Percentiles rank a stretch among this genome's conserved stretches.
Evolutionary conservation across 1,140 invertebrate species (phyloP).

Genomic region (Drosophila busckii): DNA sequence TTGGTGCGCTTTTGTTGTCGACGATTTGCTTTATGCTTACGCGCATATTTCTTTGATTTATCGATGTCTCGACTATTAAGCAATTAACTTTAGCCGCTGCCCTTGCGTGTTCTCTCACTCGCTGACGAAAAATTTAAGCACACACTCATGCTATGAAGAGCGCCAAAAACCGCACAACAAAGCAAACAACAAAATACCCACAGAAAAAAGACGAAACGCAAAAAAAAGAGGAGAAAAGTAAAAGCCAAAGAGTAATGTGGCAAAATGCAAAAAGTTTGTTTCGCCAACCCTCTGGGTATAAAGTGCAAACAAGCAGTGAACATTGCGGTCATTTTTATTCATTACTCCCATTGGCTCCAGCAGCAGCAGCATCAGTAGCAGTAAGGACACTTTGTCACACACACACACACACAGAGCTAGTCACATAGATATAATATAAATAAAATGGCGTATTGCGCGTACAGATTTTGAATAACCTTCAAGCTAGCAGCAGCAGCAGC

Average conservation of each 20-base stretch:
- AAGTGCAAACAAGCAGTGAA: slow-evolving; percentile 39
- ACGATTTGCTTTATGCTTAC: slow-evolving; percentile 58
- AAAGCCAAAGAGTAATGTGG: slow-evolving; percentile 27
- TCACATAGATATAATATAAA: too few species aligned
- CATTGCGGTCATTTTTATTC: slow-evolving; percentile 44
- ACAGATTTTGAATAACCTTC: slow-evolving; percentile 5
- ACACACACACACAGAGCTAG: background rate
- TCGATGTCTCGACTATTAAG: slow-evolving; percentile 73
- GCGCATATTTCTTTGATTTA: slow-evolving; percentile 71
- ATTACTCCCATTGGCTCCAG: slow-evolving; percentile 19
- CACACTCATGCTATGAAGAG: background rate
- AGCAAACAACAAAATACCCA: background rate
- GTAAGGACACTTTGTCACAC: slow-evolving; percentile 9
- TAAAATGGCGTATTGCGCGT: slow-evolving; percentile 1
- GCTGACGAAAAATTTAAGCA: background rate
- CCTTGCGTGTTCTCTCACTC: slow-evolving; percentile 13
- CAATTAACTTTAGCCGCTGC: slow-evolving; percentile 53
- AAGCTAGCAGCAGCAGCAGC: slow-evolving; percentile 3
- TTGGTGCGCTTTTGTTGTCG: slow-evolving; percentile 46
- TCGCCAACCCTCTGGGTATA: slow-evolving; percentile 27
- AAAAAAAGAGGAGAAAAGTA: background rate
- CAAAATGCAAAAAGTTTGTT: slow-evolving; percentile 36
- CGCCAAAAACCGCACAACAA: slow-evolving; percentile 6
- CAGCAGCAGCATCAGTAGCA: background rate
- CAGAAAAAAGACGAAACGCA: background rate